These are phyloP conservation scores for Brachyhypopomus occidentalis DNA, from an alignment of 2,113 vertebrate species.

Conservation along the genomic window DNA sequence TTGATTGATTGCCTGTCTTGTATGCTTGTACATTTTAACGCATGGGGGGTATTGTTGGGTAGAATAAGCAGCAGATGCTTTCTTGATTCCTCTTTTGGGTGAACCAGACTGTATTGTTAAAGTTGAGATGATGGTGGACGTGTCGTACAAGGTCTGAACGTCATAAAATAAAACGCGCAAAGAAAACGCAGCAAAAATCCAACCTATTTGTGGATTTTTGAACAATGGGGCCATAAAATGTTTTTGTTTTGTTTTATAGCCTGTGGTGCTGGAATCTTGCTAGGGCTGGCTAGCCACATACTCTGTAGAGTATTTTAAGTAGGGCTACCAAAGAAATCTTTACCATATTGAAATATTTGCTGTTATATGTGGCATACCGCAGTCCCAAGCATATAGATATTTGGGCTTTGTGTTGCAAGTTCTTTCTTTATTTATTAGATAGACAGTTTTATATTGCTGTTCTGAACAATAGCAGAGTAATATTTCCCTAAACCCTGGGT, in stretches of 20 bases:
- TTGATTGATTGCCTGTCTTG: background rate
- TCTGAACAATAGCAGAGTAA: background rate
- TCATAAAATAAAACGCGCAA: too few relatives aligned
- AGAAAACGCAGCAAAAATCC: too few relatives aligned
- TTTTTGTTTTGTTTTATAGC: background rate
- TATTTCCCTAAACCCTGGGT: background rate
- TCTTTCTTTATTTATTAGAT: background rate
- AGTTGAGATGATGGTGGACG: background rate
- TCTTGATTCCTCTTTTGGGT: background rate
- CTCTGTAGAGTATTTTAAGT: background rate
- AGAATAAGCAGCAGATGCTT: background rate
- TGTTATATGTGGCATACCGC: background rate
- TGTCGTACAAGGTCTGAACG: too few relatives aligned
- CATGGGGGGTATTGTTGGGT: background rate
- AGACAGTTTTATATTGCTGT: background rate
- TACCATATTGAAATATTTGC: background rate
- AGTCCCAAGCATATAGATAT: background rate
- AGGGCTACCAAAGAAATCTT: constrained; percentile 11
- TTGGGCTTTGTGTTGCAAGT: background rate
- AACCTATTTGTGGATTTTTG: background rate
- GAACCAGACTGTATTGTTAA: background rate
- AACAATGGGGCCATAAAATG: background rate
- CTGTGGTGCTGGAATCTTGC: background rate
- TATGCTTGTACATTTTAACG: background rate
- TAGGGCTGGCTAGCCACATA: too few relatives aligned